Evolutionary conservation across 2,888 invertebrate genomes (phyloP), one percentile per base, ranked within the genome.

Genomic region (Didymodactylos carnosus): DNA sequence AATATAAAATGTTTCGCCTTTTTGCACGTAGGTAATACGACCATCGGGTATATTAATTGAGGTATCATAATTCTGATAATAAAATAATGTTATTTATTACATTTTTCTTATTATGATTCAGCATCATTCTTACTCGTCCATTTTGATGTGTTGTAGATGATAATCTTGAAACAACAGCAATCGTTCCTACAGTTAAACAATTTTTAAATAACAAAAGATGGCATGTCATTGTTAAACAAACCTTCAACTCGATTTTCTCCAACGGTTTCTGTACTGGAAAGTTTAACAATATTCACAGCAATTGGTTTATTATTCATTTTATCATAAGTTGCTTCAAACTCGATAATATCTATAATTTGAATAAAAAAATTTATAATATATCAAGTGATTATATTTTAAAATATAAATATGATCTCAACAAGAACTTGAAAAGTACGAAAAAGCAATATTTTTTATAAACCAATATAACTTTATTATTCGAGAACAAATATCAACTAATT

Each of bases 1-100:
- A 83, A 95, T 86, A 86, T 95, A 95, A 87, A 95, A 95, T 84
- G 94, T 94, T 86, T 95, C 95, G 73, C 95, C 95, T 78, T 94
- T 88, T 84, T 94, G 94, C 84, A 95, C 95, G 84, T 95, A 95
- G 79, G 93, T 94, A 81, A 95, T 94, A 78, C 94, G 88, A 43
- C 95, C 95, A 40, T 74, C 74, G 10, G 69, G 53, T 8, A 69
- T 35, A n/a, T 27, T 13, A 25, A 27, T n/a, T 27, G 27, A n/a
- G 53, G 27, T 27, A 27, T 23, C 25, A 39, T 5, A 29, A 11
- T 3, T 23, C 27, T 13, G 19, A 71, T 35, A 11, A 19, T 39
- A 40, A n/a, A 46, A 27, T 39, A 23, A 25, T 13, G 0, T 16
- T 0, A 39, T 25, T 40, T 3, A 6, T 41, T 41, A 41, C 27